A percentile compares a stretch with the other conserved stretches of the same genome.
These are phyloP conservation scores for Odontophorus gujanensis DNA, from an alignment of 2,113 vertebrate genomes.

Conservation along the genomic window DNA sequence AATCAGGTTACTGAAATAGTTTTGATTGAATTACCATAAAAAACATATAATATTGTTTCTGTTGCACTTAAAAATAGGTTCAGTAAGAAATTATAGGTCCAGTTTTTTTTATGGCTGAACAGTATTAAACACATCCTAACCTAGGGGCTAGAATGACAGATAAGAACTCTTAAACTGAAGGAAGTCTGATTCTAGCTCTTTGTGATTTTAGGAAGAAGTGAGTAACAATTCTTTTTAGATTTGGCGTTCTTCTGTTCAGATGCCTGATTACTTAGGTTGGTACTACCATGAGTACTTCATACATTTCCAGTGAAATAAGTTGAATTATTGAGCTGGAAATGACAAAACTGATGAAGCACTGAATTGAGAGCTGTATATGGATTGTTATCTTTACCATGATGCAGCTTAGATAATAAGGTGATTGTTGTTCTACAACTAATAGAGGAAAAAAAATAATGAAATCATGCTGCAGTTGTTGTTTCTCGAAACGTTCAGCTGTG, in stretches of 20 bases:
- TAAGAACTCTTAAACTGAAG: not conserved
- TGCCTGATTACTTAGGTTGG: not conserved
- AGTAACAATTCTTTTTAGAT: not conserved
- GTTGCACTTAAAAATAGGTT: not conserved
- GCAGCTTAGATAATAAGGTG: not conserved
- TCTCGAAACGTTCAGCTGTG: not conserved
- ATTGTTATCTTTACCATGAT: not conserved
- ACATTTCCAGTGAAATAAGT: not conserved
- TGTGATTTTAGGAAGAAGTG: not conserved
- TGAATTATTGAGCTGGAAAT: not conserved
- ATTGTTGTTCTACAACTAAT: not conserved
- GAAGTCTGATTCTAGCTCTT: not conserved
- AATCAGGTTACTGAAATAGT: not conserved
- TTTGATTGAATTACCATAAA: not conserved
- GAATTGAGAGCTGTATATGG: not conserved
- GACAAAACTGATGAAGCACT: not conserved
- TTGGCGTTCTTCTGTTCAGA: not conserved
- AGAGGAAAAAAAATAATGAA: not conserved
- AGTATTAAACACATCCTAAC: not conserved
- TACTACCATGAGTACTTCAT: not conserved
- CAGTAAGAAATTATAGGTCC: not conserved
- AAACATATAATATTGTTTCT: not conserved
- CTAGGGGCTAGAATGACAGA: not conserved
- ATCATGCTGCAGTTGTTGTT: constrained; percentile 27
- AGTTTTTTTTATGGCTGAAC: not conserved